Conservation (phyloP, 1,140 invertebrate species). For the Philopotamus ludificatus region DNA sequence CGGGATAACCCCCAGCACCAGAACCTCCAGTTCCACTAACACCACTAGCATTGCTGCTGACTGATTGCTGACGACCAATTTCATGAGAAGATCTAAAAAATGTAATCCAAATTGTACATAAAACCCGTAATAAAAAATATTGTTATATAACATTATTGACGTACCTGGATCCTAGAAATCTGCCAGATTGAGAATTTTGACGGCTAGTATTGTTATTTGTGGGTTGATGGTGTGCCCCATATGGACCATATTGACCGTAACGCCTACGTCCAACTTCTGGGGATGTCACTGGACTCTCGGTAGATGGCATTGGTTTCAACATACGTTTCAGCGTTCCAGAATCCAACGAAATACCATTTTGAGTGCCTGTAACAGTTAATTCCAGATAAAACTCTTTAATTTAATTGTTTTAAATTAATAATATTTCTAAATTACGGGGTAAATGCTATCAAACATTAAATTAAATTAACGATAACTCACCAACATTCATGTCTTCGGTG, state of each 20-base stretch:
- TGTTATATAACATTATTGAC: neutral
- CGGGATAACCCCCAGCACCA: constrained; percentile 58
- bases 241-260: constrained; percentile 54
- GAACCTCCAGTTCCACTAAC: constrained; percentile 51
- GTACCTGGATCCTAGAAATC: constrained; percentile 53
- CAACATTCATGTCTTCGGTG: constrained; percentile 82
- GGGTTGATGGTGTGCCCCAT: constrained; percentile 26
- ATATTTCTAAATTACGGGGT: no score
- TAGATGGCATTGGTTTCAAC: constrained; percentile 87
- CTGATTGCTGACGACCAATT: constrained; percentile 54
- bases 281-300: constrained; percentile 82
- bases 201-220: constrained; percentile 47
- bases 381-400: no score
- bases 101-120: no score
- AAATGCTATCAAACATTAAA: neutral
- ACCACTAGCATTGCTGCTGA: constrained; percentile 38
- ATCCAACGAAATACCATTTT: constrained; percentile 60
- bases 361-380: constrained; percentile 29
- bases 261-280: constrained; percentile 81
- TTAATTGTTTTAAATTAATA: neutral
- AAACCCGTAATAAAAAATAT: no score
- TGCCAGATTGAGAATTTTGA: constrained; percentile 46
- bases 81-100: constrained; percentile 62
- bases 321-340: constrained; percentile 89
- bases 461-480: constrained; percentile 43